Evolutionary conservation across 2,888 invertebrate species (phyloP), one percentile per base, ranked within the genome.

Genomic region (Agonopterix arenella): DNA sequence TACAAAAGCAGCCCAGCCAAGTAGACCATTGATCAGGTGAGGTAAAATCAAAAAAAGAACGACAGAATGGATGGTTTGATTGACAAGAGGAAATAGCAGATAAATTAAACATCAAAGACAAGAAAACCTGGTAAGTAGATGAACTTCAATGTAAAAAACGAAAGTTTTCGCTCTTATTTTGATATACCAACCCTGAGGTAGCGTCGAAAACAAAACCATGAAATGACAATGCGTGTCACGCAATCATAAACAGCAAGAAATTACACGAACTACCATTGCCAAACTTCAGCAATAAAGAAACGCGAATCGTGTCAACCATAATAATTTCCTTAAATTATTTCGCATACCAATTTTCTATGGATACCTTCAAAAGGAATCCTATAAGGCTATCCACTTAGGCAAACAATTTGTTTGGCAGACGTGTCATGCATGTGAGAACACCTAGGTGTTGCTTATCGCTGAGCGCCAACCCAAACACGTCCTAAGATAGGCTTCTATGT

Each of bases 371-470:
- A 28, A 50, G 64, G 52, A 58, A 58, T 59, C 62, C 51, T 56
- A 64, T 69, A 72, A 60, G 70, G 73, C 68, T 74, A 72, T 75
- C 75, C 60, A 59, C 55, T 68, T 69, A 77, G 76, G 77, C 66
- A 55, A 61, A 63, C 66, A 56, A 58, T 61, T 58, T 66, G 62
- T 60, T 60, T 56, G 56, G 36, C 47, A 57, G 57, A 78, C 84
- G 84, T 84, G 82, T 59, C 55, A 45, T 48, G 80, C 76, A 76
- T 82, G 51, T 57, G 28, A 28, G 28, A 60, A 66, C 57, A 55
- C 50, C 52, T 48, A 5, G 9, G 8, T 43, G 9, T 11, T 49
- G 59, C 54, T 57, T 60, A 57, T 59, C 52, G 51, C 36, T 43
- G 49, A 58, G 59, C 60, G 65, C 65, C 60, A 68, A 64, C 57